Evolutionary conservation across 2,888 invertebrate genomes (phyloP), one percentile per base, ranked within the genome.

Genomic region (Escarpia spicata): DNA sequence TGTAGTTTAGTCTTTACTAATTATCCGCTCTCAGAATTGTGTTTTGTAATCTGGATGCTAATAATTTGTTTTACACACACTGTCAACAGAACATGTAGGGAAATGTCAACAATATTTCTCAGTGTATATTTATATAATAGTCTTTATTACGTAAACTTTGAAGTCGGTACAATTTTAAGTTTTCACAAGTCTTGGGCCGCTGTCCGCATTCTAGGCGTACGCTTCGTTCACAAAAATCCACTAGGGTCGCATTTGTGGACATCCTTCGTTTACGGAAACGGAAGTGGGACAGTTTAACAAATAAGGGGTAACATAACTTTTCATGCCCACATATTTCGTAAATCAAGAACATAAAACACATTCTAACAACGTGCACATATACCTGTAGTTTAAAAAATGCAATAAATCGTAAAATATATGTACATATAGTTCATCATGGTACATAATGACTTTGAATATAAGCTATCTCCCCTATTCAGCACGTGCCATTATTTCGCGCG

Each of bases 401-500:
- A 75, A 75, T 75, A 6, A 15, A 26, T 15, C 6, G 75, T 75
- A 75, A 26, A 75, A 26, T 52, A 75, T 19, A 75, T 75, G 26
- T 75, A 26, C 6, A 75, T 4, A 19, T 75, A 75, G 75, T 26
- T 26, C 1, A 75, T 15, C 3, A 75, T 15, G 19, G 19, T 75
- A 26, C 19, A 19, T 75, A 6, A 75, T 4, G n/a, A 75, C 26
- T n/a, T 75, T 26, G 75, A 75, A 19, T 75, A 75, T 75, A 75
- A 6, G n/a, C 19, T 75, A 75, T 4, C 75, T 75, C 75, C 75
- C 75, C 75, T 75, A 75, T 15, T 75, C 75, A 75, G 75, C 75
- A 75, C 19, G 75, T n/a, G 19, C 75, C 75, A 75, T 75, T 75
- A 75, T 75, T 75, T 75, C 75, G 75, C 75, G 75, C 75, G 75